Evolutionary conservation across 2,797 vertebrate genomes (phyloP).

Genomic region (Paedocypris micromegethes): DNA sequence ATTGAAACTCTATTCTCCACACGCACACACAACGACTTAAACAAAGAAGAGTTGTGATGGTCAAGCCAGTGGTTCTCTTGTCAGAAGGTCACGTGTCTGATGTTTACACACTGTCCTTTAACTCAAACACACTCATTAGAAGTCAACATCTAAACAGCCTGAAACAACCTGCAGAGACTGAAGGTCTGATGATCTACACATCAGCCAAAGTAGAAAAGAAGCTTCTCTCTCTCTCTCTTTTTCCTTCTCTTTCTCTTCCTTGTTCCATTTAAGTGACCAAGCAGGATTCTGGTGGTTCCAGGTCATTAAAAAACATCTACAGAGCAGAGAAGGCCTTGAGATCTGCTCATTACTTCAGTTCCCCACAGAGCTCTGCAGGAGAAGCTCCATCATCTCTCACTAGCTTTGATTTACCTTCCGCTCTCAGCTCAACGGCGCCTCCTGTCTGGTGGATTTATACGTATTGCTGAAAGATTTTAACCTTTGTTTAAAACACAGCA

Average conservation of each 20-base stretch:
- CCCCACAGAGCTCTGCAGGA: constrained; percentile 27
- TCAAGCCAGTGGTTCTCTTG: no score
- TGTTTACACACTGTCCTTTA: no score
- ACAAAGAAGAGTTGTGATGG: no score
- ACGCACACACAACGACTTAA: no score
- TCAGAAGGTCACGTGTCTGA: no score
- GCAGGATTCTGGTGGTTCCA: constrained; percentile 26
- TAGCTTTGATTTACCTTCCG: constrained; percentile 27
- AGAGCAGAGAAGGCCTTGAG: constrained; percentile 19
- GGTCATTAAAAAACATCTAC: constrained; percentile 30
- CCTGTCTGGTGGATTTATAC: background rate
- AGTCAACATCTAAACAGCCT: no score
- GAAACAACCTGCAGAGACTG: no score
- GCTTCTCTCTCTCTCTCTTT: constrained; percentile 8
- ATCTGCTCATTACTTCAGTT: constrained; percentile 31
- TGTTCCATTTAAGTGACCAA: constrained; percentile 28
- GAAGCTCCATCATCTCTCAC: constrained; percentile 19
- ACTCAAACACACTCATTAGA: no score
- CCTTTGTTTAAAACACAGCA: no score
- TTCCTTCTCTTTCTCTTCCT: constrained; percentile 11
- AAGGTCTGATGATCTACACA: no score
- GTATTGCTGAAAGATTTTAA: no score
- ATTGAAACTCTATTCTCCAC: no score
- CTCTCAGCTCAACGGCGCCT: background rate
- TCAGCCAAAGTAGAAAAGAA: background rate